A percentile compares a stretch with the other conserved stretches of the same genome.
phyloP scores from a whole-genome alignment of 1,140 invertebrate species.

The Pogonomyrmex barbatus region DNA sequence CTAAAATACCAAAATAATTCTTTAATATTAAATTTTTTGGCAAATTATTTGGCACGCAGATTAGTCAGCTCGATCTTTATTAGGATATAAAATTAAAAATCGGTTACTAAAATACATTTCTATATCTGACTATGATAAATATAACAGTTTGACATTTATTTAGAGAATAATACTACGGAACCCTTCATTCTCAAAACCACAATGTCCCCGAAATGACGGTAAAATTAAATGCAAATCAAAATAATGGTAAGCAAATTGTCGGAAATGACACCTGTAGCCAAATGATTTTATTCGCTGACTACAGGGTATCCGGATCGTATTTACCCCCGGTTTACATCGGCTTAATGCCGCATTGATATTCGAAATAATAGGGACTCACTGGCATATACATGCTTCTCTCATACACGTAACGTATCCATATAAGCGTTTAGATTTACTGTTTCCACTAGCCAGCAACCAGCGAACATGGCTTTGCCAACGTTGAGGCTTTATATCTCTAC shows the following conservation, averaged over 20 bases:
- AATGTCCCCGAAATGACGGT: conserved; percentile 24
- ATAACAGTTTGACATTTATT: conserved; percentile 6
- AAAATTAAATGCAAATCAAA: conserved; percentile 14
- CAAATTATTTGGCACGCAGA: background rate
- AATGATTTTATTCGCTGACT: conserved; percentile 63
- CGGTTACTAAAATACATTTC: background rate
- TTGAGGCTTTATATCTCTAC: conserved; percentile 45
- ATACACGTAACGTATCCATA: conserved; percentile 38
- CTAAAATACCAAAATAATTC: conserved; percentile 19
- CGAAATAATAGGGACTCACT: conserved; percentile 68
- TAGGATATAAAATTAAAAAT: background rate
- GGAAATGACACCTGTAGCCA: conserved; percentile 48
- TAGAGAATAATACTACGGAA: too few relatives aligned
- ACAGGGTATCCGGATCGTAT: conserved; percentile 15
- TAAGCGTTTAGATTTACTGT: conserved; percentile 67
- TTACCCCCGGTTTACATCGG: conserved; percentile 63
- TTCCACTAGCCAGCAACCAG: conserved; percentile 28
- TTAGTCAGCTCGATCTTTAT: conserved; percentile 2
- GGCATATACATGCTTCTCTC: conserved; percentile 34
- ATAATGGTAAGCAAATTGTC: conserved; percentile 43
- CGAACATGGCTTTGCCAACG: conserved; percentile 40
- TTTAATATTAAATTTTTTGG: background rate
- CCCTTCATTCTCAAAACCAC: background rate
- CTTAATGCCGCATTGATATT: conserved; percentile 74
- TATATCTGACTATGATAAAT: background rate